Conservation (phyloP, 2,888 invertebrate species). For the Limnephilus marmoratus region DNA sequence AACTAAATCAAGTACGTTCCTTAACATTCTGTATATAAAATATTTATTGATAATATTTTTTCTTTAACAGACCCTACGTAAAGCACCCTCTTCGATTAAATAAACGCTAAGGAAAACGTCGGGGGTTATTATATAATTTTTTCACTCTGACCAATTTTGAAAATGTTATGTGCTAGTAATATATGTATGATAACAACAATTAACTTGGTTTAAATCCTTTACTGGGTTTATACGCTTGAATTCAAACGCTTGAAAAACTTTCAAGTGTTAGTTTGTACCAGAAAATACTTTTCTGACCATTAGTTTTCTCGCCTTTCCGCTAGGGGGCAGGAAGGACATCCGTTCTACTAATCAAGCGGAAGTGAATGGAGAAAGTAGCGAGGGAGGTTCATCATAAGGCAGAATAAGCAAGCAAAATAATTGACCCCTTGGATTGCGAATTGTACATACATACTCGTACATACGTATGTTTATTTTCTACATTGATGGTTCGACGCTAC, state of each 20-base stretch:
- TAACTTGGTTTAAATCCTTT: not conserved
- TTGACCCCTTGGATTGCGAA: not conserved
- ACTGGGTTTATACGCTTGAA: not conserved
- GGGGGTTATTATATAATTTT: no score
- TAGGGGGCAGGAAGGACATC: constrained; percentile 3
- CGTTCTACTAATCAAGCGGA: constrained; percentile 30
- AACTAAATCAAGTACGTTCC: no score
- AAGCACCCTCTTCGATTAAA: no score
- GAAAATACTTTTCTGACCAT: constrained; percentile 21
- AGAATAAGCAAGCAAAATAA: not conserved
- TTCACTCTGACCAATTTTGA: no score
- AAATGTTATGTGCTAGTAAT: no score
- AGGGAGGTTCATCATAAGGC: not conserved
- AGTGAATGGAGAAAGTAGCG: not conserved
- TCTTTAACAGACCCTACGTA: not conserved
- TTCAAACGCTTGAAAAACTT: not conserved
- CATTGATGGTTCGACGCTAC: no score
- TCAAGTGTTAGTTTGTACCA: not conserved
- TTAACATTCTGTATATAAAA: no score
- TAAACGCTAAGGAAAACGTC: no score
- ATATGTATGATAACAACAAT: no score
- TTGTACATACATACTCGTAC: no score
- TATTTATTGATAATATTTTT: not conserved
- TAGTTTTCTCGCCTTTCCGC: not conserved
- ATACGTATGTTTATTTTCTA: not conserved